A percentile compares a stretch with the other conserved stretches of the same genome.
Conservation (phyloP, 1,140 invertebrate genomes). For the Habropoda laboriosa region DNA sequence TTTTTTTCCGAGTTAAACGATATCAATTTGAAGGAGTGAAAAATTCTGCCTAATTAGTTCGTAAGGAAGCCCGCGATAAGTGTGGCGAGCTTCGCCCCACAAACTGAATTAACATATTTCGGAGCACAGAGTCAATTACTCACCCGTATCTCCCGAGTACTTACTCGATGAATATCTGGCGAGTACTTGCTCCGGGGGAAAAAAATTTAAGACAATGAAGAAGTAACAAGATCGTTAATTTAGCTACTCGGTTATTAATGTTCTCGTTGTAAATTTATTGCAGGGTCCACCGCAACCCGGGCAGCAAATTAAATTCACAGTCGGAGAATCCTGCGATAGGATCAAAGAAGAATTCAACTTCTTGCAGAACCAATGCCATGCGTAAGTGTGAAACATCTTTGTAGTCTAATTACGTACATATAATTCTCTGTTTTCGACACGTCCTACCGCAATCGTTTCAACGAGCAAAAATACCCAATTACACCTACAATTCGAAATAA, state of each 20-base stretch:
- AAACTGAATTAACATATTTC: not conserved
- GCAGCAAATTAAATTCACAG: conserved; percentile 95
- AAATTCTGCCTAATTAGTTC: too few species aligned
- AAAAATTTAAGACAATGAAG: not conserved
- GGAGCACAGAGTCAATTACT: not conserved
- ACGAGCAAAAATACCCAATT: not conserved
- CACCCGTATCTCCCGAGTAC: not conserved
- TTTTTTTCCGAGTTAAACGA: too few species aligned
- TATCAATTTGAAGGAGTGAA: too few species aligned
- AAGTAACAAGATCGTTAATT: not conserved
- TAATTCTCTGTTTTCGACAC: not conserved
- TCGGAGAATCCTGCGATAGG: conserved; percentile 94
- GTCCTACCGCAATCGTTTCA: not conserved
- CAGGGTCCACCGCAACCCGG: conserved; percentile 92
- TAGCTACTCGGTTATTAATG: not conserved
- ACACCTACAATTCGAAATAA: too few species aligned
- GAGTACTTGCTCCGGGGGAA: not conserved
- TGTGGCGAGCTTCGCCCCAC: too few species aligned
- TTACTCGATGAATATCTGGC: not conserved
- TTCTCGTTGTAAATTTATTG: conserved; percentile 74
- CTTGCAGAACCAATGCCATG: conserved; percentile 92
- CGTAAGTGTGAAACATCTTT: conserved; percentile 83
- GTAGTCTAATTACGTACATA: not conserved
- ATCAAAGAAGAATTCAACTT: conserved; percentile 96
- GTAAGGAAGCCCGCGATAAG: too few species aligned